phyloP scores from a whole-genome alignment of 2,797 vertebrate genomes.

The Hyperoplus lanceolatus region DNA sequence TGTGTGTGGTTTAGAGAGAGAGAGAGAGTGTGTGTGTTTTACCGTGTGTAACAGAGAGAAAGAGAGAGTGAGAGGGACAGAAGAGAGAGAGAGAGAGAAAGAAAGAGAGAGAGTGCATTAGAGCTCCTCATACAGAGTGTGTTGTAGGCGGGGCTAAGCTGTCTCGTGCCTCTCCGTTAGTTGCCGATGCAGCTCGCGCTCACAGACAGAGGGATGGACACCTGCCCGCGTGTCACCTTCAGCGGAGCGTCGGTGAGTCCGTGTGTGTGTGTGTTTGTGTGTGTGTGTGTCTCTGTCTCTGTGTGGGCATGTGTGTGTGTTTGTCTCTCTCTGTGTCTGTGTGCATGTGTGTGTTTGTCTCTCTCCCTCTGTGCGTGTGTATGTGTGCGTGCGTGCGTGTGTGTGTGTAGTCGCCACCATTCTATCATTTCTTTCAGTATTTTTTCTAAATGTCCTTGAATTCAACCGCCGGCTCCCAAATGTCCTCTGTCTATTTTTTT shows the following conservation, averaged over 20 bases:
- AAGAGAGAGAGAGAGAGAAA: background rate
- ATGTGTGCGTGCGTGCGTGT: too few relatives aligned
- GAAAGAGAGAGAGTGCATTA: background rate
- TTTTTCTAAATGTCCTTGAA: too few relatives aligned
- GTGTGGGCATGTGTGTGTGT: background rate
- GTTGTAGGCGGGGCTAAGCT: constrained; percentile 51
- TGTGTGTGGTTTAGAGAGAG: background rate
- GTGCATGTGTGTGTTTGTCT: background rate
- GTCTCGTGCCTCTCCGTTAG: constrained; percentile 31
- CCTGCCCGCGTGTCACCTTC: constrained; percentile 70
- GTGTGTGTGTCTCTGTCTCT: background rate
- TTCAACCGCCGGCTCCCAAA: too few relatives aligned
- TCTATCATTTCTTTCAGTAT: too few relatives aligned
- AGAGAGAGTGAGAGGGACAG: background rate
- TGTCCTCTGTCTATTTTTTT: too few relatives aligned
- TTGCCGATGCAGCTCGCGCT: constrained; percentile 40
- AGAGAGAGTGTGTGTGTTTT: background rate
- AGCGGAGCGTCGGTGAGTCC: constrained; percentile 67
- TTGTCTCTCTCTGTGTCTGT: background rate
- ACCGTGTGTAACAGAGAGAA: background rate
- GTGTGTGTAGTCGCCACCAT: too few relatives aligned
- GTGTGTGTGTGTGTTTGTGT: background rate
- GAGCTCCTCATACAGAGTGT: background rate
- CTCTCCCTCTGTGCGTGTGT: background rate
- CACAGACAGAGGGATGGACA: constrained; percentile 60